Base-by-base conservation (phyloP, 2,113 vertebrate species). In the Neolamprologus devosi region DNA sequence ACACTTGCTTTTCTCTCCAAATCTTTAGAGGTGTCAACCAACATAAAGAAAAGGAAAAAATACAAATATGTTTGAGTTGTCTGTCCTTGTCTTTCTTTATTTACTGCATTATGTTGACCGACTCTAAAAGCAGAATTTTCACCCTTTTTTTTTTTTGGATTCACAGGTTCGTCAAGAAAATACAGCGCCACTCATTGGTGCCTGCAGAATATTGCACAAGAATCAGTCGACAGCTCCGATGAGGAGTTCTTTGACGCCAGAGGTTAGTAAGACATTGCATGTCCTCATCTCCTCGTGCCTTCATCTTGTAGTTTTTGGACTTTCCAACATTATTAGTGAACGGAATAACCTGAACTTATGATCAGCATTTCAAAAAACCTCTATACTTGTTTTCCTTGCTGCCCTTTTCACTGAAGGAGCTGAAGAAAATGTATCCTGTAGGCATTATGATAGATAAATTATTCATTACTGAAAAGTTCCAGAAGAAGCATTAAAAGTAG, bases 181-280 rank as follows among this genome's bases (percentile, higher is more conserved):
- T 96, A 97, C 87, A 97, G 97, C 83, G 92, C 96, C 47, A 40
- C 97, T 85, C 97, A 97, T 84, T 97, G 97, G 98, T 97, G 97
- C 91, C 94, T 98, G 95, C 97, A 97, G 95, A 97, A 97, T n/a
- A 96, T 98, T 81, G 96, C 97, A 23, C 96, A 97, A 5, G 98
- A 99, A 91, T 98, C 98, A 0, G 97, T 98, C 17, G 99, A 99
- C 92, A 99, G 98, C 95, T 99, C 98, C 0, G 99, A 99, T 82
- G 99, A 99, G 90, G 99, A 99, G 95, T 99, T 99, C 96, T 99
- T 99, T 9, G 98, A 99, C 88, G 99, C 99, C 0, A 96, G 98
- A 98, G 99, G 99, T 99, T 92, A 95, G 98, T 96, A 51, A 80
- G 35, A 58, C 28, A 78, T 84, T 88, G 57, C 12, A 35, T 88